Evolutionary conservation across 2,888 invertebrate genomes (phyloP), one percentile per base, ranked within the genome.

Genomic region (Amphipyra berbera): DNA sequence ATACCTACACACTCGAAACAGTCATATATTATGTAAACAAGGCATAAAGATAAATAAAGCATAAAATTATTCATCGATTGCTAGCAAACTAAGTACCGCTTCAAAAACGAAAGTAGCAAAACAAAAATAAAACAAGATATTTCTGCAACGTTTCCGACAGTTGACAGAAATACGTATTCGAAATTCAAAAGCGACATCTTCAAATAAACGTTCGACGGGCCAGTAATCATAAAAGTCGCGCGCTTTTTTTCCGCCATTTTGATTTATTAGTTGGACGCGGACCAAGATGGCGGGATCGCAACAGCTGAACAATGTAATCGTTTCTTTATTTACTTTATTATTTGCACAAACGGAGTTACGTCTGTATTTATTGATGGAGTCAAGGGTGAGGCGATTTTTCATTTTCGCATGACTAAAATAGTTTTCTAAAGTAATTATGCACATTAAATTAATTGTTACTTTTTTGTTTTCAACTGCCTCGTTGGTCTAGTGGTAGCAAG

Each of bases 221-320:
- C 49, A 71, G 86, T 87, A 85, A 87, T 89, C 87, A 87, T 90
- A 90, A 90, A 92, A 88, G 85, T 86, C 85, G 82, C 85, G 87
- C 87, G 87, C 85, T 78, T 86, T 85, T n/a, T 88, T 89, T 90
- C 89, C 90, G 88, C 90, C 87, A 90, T 91, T 86, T 86, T 90
- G 90, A 93, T 91, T 90, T 87, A 93, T 82, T 83, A 85, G 77
- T 93, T 94, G 93, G 93, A 90, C 66, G 69, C 68, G 78, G 57
- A 83, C 92, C 92, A 93, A 91, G 70, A 85, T 81, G 69, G 73
- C 73, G 68, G 62, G 59, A 62, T 52, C 57, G 61, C 58, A 76
- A 62, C 77, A 73, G 76, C 68, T 71, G 77, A 76, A 66, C 74
- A 77, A 76, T 67, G 71, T 78, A 71, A 78, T 76, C 61, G 65